Conservation (phyloP, 2,888 invertebrate species). For the Melanostoma mellinum region DNA sequence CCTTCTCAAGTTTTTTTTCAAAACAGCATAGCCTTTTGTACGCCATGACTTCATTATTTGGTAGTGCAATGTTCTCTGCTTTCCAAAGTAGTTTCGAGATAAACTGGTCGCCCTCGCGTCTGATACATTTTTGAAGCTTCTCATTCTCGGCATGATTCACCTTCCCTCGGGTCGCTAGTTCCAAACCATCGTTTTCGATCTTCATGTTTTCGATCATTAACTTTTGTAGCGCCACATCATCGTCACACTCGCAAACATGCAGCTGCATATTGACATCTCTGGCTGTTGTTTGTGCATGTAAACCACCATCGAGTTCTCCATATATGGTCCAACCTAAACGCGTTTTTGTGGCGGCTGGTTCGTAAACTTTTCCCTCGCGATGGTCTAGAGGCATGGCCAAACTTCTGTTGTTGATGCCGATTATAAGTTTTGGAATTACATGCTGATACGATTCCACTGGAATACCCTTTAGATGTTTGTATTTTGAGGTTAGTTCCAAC, state of each 20-base stretch:
- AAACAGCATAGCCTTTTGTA: conserved; percentile 17
- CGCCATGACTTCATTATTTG: conserved; percentile 71
- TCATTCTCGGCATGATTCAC: too few relatives aligned
- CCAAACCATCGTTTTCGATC: conserved; percentile 23
- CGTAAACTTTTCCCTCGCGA: neutral
- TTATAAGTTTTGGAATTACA: neutral
- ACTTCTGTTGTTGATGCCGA: conserved; percentile 16
- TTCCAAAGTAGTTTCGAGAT: conserved; percentile 74
- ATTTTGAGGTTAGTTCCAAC: neutral
- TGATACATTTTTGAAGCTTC: neutral
- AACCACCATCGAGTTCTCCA: conserved; percentile 17
- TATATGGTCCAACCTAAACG: conserved; percentile 16
- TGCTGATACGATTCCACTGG: conserved; percentile 1
- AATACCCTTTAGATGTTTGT: neutral
- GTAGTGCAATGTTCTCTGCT: conserved; percentile 59
- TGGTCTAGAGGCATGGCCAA: conserved; percentile 1
- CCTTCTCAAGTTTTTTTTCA: neutral
- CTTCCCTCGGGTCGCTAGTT: too few relatives aligned
- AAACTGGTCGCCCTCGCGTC: conserved; percentile 37
- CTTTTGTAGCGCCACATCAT: conserved; percentile 46
- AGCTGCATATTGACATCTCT: conserved; percentile 8
- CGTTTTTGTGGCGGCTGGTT: conserved; percentile 9
- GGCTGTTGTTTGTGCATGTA: neutral
- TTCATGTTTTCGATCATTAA: conserved; percentile 55
- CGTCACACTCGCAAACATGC: conserved; percentile 62